Evolutionary conservation across 2,113 vertebrate species (phyloP).

Genomic region (Falco punctatus): DNA sequence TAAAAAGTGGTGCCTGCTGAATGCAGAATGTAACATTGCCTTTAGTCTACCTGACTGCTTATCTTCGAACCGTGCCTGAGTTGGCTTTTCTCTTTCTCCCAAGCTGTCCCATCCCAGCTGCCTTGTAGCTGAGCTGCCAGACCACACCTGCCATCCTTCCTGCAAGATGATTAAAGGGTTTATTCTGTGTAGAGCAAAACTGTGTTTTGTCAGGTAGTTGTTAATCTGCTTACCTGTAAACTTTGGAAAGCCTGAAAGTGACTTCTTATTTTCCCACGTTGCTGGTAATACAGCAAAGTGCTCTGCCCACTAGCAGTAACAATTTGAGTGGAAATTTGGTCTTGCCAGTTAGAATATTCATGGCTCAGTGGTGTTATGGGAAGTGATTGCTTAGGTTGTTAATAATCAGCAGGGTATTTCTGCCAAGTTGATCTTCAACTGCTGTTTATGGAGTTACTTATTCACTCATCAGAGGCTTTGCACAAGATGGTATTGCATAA

Average conservation of each 20-base stretch:
- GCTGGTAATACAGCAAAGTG: neutral
- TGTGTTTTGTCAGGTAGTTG: neutral
- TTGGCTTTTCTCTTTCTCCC: neutral
- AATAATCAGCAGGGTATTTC: neutral
- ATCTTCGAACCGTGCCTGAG: fast-evolving
- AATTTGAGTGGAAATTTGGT: neutral
- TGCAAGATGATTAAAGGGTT: neutral
- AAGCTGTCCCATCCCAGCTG: neutral
- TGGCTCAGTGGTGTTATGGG: neutral
- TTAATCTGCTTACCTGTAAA: neutral
- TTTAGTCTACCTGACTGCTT: neutral
- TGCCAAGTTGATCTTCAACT: neutral
- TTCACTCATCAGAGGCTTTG: neutral
- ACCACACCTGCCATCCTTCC: neutral
- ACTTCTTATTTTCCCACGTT: neutral
- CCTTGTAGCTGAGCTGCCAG: neutral
- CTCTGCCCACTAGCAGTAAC: neutral
- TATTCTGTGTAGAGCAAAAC: neutral
- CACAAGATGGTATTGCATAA: neutral
- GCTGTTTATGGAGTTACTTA: neutral
- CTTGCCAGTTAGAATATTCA: neutral
- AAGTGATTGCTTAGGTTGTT: neutral
- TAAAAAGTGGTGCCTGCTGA: neutral
- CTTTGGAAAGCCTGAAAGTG: neutral
- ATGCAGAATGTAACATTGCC: neutral